phyloP scores from a whole-genome alignment of 2,797 vertebrate genomes.

The Oryzias sinensis region DNA sequence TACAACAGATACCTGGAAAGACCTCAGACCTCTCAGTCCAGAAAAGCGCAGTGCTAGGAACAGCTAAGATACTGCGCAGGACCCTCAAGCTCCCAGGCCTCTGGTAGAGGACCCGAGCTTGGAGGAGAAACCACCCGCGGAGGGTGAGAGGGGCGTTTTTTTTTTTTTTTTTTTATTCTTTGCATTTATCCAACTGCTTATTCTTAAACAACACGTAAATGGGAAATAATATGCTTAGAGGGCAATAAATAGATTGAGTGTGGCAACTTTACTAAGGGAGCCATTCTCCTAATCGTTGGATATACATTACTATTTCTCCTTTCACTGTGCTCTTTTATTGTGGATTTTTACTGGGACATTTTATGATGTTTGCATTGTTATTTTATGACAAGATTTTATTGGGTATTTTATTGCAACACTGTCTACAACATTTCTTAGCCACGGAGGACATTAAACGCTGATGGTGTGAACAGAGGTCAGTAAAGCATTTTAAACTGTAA shows the following conservation, averaged over 20 bases:
- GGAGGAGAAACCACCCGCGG: too few species aligned
- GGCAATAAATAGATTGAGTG: neutral
- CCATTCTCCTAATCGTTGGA: slow-evolving; percentile 3
- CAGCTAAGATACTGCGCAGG: too few species aligned
- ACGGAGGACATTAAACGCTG: slow-evolving; percentile 51
- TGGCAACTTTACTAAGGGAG: slow-evolving; percentile 10
- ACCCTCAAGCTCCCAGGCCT: too few species aligned
- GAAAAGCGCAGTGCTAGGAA: too few species aligned
- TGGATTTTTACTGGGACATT: slow-evolving; percentile 30
- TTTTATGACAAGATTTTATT: slow-evolving; percentile 50
- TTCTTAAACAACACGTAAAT: slow-evolving; percentile 10
- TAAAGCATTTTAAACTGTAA: slow-evolving; percentile 40
- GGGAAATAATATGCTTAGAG: slow-evolving; percentile 1
- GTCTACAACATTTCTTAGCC: slow-evolving; percentile 30
- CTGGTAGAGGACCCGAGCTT: too few species aligned
- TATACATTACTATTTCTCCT: slow-evolving; percentile 1
- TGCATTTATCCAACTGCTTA: neutral
- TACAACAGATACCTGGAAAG: too few species aligned
- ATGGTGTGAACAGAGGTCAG: slow-evolving; percentile 40
- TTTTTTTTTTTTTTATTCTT: too few species aligned
- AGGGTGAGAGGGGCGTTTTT: too few species aligned
- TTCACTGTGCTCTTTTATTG: slow-evolving; percentile 39
- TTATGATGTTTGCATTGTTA: slow-evolving; percentile 42
- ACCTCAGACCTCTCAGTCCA: too few species aligned
- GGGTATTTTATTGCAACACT: slow-evolving; percentile 39